phyloP scores from a whole-genome alignment of 2,113 vertebrate species.

The Saguinus imperator region DNA sequence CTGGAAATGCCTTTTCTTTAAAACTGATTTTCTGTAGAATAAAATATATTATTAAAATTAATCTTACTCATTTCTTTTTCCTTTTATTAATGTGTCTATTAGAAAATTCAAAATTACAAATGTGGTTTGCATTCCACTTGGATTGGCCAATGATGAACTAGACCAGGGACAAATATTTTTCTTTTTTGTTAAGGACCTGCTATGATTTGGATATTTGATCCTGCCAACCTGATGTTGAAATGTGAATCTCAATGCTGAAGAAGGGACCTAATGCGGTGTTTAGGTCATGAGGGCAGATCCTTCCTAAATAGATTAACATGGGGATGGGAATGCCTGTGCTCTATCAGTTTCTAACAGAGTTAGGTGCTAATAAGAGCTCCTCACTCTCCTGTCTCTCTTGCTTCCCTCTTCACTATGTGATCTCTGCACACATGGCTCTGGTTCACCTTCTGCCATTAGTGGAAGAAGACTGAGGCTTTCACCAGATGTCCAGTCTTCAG shows the following conservation, averaged over 20 bases:
- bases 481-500: not conserved
- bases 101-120: not conserved
- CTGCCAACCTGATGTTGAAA: not conserved
- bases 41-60: not conserved
- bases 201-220: not conserved
- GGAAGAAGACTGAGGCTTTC: not conserved
- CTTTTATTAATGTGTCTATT: not conserved
- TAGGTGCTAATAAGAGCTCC: not conserved
- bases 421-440: not conserved
- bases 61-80: not conserved
- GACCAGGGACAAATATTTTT: not conserved
- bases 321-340: not conserved
- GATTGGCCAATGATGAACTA: not conserved
- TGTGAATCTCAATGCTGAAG: not conserved
- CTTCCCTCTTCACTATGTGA: not conserved
- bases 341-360: not conserved
- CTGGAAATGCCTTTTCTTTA: not conserved
- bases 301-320: not conserved
- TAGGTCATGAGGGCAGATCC: not conserved
- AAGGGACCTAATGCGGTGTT: not conserved
- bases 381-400: not conserved
- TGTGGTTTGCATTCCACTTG: not conserved
- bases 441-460: not conserved
- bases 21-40: not conserved
- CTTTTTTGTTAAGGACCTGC: not conserved